Evolutionary conservation across 2,797 vertebrate genomes (phyloP).

Genomic region (Dermochelys coriacea): DNA sequence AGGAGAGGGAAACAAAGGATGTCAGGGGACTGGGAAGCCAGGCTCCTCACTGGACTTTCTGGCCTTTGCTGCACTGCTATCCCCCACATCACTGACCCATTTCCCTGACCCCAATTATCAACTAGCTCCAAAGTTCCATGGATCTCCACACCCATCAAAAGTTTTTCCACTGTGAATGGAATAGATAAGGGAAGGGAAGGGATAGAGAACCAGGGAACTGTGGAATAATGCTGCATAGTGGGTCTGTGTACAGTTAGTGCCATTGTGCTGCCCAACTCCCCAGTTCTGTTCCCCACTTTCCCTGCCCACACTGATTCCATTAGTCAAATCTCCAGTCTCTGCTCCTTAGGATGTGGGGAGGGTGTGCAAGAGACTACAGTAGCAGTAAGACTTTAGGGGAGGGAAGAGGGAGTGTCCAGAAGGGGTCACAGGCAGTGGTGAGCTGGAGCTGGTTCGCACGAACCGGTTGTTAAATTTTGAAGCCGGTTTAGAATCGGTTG

Average conservation of each 20-base stretch:
- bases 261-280: neutral
- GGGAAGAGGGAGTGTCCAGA: neutral
- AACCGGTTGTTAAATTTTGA: too few relatives aligned
- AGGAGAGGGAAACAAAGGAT: neutral
- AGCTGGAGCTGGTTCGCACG: too few relatives aligned
- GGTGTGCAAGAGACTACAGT: neutral
- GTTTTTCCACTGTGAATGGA: neutral
- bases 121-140: neutral
- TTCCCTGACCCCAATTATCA: neutral
- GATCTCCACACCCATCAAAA: neutral
- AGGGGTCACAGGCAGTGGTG: fast-evolving
- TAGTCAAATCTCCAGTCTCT: neutral
- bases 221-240: neutral
- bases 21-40: neutral
- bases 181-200: neutral
- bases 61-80: neutral
- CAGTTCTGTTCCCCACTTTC: neutral
- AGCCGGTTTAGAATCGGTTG: too few relatives aligned
- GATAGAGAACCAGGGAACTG: neutral
- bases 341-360: fast-evolving
- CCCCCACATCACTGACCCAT: fast-evolving
- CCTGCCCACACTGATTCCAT: neutral
- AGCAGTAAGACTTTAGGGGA: neutral
- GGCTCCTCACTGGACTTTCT: neutral
- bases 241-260: neutral